Evolutionary conservation across 2,113 vertebrate genomes (phyloP).

Genomic region (Balaenoptera acutorostrata): DNA sequence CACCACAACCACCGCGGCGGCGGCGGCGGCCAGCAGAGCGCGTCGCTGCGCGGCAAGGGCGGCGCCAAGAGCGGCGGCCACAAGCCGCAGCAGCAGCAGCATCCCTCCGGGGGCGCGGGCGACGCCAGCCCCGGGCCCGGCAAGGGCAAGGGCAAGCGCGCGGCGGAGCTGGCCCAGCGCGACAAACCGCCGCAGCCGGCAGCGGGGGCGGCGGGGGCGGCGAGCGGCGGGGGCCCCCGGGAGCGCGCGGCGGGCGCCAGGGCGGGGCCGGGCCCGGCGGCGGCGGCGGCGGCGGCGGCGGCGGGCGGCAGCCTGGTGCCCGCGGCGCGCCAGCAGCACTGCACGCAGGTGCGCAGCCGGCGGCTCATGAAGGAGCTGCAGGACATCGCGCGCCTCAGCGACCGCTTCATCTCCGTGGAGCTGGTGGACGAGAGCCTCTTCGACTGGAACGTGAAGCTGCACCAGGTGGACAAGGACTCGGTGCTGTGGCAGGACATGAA

Average conservation of each 20-base stretch:
- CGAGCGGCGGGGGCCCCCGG: constrained; percentile 49
- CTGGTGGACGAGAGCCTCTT: constrained; percentile 99
- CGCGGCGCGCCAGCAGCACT: constrained; percentile 92
- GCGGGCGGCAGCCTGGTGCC: constrained; percentile 86
- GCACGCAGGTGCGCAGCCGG: constrained; percentile 96
- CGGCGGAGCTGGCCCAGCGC: constrained; percentile 80
- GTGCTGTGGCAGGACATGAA: constrained; percentile 99
- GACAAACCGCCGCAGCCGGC: constrained; percentile 77
- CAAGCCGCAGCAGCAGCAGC: constrained; percentile 82
- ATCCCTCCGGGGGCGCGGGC: constrained; percentile 84
- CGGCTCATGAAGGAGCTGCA: constrained; percentile 99
- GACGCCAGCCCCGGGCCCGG: constrained; percentile 80
- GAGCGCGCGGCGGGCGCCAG: constrained; percentile 83
- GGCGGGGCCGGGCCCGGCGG: constrained; percentile 80
- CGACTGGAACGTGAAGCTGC: constrained; percentile 99
- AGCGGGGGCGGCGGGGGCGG: constrained; percentile 26
- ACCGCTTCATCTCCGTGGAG: constrained; percentile 98
- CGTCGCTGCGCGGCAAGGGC: constrained; percentile 90
- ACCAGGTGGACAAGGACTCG: constrained; percentile 99
- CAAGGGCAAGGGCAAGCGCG: constrained; percentile 82
- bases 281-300: constrained; percentile 77
- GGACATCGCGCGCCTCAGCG: constrained; percentile 96
- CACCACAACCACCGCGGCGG: constrained; percentile 85
- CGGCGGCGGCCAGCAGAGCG: constrained; percentile 87
- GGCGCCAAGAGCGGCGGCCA: constrained; percentile 88